Evolutionary conservation across 2,797 vertebrate species (phyloP).

Genomic region (Anolis apletophallus): DNA sequence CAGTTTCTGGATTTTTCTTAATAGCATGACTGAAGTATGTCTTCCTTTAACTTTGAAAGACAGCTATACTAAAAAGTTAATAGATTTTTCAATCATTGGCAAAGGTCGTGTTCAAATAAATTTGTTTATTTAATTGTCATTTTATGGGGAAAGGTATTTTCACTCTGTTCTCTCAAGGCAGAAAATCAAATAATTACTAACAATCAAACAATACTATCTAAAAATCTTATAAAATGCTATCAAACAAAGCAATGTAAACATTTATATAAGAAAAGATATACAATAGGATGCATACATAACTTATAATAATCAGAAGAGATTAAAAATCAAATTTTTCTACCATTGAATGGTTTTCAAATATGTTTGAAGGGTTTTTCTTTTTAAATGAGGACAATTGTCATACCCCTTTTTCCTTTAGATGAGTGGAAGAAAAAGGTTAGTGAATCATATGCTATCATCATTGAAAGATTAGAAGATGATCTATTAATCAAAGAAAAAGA

Average conservation of each 20-base stretch:
- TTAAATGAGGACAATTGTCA: conserved; percentile 42
- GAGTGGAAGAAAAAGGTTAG: conserved; percentile 99
- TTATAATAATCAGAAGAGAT: conserved; percentile 22
- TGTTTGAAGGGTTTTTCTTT: not conserved
- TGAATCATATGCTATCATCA: conserved; percentile 90
- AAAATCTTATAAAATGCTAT: not conserved
- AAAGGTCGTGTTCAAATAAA: not conserved
- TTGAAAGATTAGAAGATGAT: conserved; percentile 89
- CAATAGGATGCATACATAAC: not conserved
- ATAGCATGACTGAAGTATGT: conserved; percentile 11
- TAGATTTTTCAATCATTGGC: not conserved
- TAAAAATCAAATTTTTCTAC: conserved; percentile 32
- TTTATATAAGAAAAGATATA: not conserved
- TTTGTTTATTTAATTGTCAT: conserved; percentile 41
- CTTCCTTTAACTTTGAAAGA: conserved; percentile 18
- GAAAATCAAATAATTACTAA: conserved; percentile 55
- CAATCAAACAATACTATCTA: not conserved
- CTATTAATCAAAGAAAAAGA: conserved; percentile 89
- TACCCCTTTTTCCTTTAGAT: conserved; percentile 77
- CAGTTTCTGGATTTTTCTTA: conserved; percentile 47
- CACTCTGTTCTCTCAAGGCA: conserved; percentile 25
- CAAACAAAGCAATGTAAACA: not conserved
- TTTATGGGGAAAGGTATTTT: conserved; percentile 10
- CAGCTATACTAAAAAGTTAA: conserved; percentile 20
- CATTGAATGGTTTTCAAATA: not conserved